phyloP scores from a whole-genome alignment of 2,797 vertebrate species.

The Selene dorsalis region DNA sequence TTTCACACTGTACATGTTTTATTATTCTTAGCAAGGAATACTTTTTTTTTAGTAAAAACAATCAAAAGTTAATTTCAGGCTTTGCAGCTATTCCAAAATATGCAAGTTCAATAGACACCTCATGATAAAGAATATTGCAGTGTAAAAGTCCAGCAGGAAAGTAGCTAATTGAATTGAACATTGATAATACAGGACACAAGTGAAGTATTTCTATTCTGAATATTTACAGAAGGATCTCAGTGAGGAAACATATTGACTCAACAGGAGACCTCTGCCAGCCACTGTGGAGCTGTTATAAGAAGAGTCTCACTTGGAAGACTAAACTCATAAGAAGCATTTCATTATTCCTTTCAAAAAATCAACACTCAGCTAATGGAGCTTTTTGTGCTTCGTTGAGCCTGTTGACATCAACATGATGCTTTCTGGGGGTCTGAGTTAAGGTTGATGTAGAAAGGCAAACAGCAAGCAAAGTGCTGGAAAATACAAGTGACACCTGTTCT shows the following conservation, averaged over 20 bases:
- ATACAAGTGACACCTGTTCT: not conserved
- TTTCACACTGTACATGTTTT: slow-evolving; percentile 19
- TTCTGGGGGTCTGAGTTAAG: slow-evolving; percentile 27
- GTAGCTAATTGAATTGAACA: slow-evolving; percentile 27
- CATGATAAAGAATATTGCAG: too few species aligned
- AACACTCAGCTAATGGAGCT: slow-evolving; percentile 39
- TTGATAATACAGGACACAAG: slow-evolving; percentile 30
- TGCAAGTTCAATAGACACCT: too few species aligned
- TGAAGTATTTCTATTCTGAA: slow-evolving; percentile 13
- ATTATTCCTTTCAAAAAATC: slow-evolving; percentile 48
- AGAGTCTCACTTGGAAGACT: slow-evolving; percentile 27
- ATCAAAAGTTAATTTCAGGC: too few species aligned
- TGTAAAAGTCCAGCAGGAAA: not conserved
- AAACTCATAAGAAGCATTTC: slow-evolving; percentile 43
- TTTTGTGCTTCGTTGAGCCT: slow-evolving; percentile 35
- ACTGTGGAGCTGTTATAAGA: slow-evolving; percentile 33
- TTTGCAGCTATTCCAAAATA: too few species aligned
- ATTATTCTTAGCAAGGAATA: too few species aligned
- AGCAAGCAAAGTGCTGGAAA: not conserved
- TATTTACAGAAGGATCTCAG: slow-evolving; percentile 7
- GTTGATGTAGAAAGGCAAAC: slow-evolving; percentile 25
- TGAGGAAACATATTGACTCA: slow-evolving; percentile 49
- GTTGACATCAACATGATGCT: slow-evolving; percentile 35
- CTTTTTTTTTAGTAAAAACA: too few species aligned
- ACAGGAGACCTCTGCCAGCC: slow-evolving; percentile 43